Base-by-base conservation (phyloP, 1,140 invertebrate genomes). In the Mamestra configurata region DNA sequence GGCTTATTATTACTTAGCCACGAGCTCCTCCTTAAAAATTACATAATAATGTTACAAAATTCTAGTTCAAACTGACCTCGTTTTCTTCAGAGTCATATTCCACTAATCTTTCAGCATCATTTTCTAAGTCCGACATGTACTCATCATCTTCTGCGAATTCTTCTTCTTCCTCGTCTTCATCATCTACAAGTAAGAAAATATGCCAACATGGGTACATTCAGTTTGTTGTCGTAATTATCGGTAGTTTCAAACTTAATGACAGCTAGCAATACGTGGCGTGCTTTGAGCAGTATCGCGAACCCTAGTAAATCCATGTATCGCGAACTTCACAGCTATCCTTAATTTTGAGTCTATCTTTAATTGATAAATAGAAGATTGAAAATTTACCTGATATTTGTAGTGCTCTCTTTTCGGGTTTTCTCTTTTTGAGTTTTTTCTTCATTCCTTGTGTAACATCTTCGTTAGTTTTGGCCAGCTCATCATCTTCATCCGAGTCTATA, bases 61-160 rank as follows among this genome's bases (percentile, higher is more conserved):
- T 37, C 0, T 40, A 11, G 4, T 11, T 20, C 35, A 22, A 71
- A 51, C 93, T 87, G 82, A 97, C 95, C 94, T 97, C 97, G 92
- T 98, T 97, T 88, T 98, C 97, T 88, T 97, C 97, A 0, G 97
- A 97, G 92, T 98, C 97, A 90, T 97, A 97, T 82, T 96, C 96
- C 13, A 97, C 91, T 73, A 96, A 92, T 81, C 83, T 87, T 37
- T 92, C 88, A 64, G 79, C 77, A 40, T 90, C 87, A 37, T 88
- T 77, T 75, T 88, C 88, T 40, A 88, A 79, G 66, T 91, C 92
- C 22, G 90, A 92, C 24, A 71, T 20, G 37, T 40, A 10, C 24
- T 88, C 85, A 37, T 77, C 61, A 18, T 77, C 75, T n/a, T 57
- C 27, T 20, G 76, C 35, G 43, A 88, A 82, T 55, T 92, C 87